Evolutionary conservation across 1,140 invertebrate species (phyloP).

Genomic region (Drosophila tani): DNA sequence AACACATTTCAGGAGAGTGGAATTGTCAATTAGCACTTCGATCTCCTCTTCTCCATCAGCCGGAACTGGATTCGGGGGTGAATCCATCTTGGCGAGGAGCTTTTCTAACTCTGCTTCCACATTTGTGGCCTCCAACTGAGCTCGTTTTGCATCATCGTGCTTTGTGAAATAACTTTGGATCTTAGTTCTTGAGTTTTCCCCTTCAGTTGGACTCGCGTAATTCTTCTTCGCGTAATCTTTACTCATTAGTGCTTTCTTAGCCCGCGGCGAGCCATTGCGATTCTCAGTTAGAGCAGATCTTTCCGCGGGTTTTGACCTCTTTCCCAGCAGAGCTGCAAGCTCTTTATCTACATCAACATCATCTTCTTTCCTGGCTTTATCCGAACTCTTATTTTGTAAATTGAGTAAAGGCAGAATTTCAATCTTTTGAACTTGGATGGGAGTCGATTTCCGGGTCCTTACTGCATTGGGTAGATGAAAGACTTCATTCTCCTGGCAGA

Average conservation of each 20-base stretch:
- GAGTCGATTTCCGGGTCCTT: background rate
- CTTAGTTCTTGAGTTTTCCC: background rate
- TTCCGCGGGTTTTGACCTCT: background rate
- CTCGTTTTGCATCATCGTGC: background rate
- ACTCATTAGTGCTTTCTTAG: background rate
- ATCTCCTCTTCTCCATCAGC: background rate
- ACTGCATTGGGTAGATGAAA: background rate
- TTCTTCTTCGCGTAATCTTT: no score
- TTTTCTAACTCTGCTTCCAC: background rate
- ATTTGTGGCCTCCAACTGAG: background rate
- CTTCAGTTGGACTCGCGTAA: background rate
- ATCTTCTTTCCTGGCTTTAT: background rate
- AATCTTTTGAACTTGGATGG: slow-evolving; percentile 28
- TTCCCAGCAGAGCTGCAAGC: background rate
- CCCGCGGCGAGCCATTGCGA: no score
- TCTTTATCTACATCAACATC: background rate
- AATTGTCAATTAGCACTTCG: slow-evolving; percentile 2
- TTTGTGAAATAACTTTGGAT: background rate
- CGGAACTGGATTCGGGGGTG: background rate
- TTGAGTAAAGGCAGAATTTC: slow-evolving; percentile 36
- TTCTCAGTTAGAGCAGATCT: background rate
- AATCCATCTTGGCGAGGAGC: background rate
- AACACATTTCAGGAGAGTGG: slow-evolving; percentile 27
- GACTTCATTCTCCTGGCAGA: background rate
- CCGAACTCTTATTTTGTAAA: background rate